Base-by-base conservation (phyloP, 92 coral and sea anemone genomes). In the Isaurus tuberculatus region DNA sequence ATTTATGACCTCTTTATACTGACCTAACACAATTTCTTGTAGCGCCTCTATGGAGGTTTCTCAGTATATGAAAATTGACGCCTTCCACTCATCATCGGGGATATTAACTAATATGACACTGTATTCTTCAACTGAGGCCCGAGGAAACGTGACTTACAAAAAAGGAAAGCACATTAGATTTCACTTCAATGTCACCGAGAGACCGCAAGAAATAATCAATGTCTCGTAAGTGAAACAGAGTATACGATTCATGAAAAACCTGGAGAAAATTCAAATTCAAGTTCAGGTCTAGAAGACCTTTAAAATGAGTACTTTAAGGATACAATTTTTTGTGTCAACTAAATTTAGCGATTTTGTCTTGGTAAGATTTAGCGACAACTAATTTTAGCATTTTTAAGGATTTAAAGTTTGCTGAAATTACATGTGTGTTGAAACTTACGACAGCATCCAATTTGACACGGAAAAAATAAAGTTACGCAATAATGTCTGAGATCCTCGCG, bases 121-220 rank as follows among this genome's bases (percentile, higher is more conserved):
- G 68, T 88, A 80, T 48, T 88, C 94, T 17, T 91, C 94, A 13
- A 89, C 94, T 16, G 86, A 91, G 26, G 29, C 86, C 60, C 92
- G 71, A 68, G 94, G 85, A 48, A 91, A 91, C 63, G 22, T 91
- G 61, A 88, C 92, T 28, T 91, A 88, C 90, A 88, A 65, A 26
- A 37, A 75, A 28, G 74, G 81, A 34, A 68, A 91, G 3, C 79
- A 70, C 30, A 37, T 91, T 0, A 91, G 85, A 64, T 29, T 84
- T 27, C 83, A 91, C 63, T 11, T 84, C 72, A 85, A 91, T 49
- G 83, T 91, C 73, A 64, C 81, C 26, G 94, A 91, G 25, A 88
- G 83, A 66, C 94, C 94, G 33, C 92, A 88, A 55, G 92, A 91
- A 83, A 85, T 88, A 43, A 79, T 91, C 58, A 88, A 91, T 69